phyloP scores from a whole-genome alignment of 64 coral and sea anemone species.

The Cladopsammia gracilis region DNA sequence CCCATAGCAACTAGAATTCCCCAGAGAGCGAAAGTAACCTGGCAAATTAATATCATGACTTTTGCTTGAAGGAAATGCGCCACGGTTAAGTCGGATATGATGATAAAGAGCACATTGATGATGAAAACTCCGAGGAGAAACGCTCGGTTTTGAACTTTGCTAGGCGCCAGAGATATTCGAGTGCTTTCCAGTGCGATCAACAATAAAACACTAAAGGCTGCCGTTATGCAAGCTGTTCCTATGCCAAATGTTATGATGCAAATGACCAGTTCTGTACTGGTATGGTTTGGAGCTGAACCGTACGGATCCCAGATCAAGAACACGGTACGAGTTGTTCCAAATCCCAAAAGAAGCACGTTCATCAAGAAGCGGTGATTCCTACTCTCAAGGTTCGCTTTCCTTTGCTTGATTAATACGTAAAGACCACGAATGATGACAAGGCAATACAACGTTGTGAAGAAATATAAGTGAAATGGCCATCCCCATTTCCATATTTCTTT shows the following conservation, averaged over 20 bases:
- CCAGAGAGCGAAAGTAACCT: conserved; percentile 67
- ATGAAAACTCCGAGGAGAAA: conserved; percentile 54
- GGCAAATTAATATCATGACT: conserved; percentile 66
- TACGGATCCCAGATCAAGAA: conserved; percentile 72
- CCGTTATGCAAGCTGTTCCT: conserved; percentile 72
- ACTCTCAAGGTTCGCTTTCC: conserved; percentile 2
- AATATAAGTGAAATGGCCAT: conserved; percentile 62
- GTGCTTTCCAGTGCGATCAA: conserved; percentile 84
- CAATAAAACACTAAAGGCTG: conserved; percentile 72
- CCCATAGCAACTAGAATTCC: conserved; percentile 72
- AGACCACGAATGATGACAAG: not conserved
- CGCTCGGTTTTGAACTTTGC: conserved; percentile 49
- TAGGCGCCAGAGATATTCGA: conserved; percentile 57
- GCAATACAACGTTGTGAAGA: conserved; percentile 53
- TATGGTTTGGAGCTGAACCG: not conserved
- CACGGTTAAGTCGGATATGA: conserved; percentile 72
- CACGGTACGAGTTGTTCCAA: conserved; percentile 41
- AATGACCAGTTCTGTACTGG: conserved; percentile 19
- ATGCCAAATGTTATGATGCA: conserved; percentile 52
- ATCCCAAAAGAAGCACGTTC: conserved; percentile 54
- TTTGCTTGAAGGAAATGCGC: conserved; percentile 34
- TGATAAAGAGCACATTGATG: conserved; percentile 60
- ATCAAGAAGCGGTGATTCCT: conserved; percentile 57
- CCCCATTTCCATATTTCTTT: conserved; percentile 33
- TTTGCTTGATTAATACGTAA: not conserved